A percentile compares a stretch with the other conserved stretches of the same genome.
Conservation (phyloP, 2,113 vertebrate genomes). For the Acrocephalus arundinaceus region DNA sequence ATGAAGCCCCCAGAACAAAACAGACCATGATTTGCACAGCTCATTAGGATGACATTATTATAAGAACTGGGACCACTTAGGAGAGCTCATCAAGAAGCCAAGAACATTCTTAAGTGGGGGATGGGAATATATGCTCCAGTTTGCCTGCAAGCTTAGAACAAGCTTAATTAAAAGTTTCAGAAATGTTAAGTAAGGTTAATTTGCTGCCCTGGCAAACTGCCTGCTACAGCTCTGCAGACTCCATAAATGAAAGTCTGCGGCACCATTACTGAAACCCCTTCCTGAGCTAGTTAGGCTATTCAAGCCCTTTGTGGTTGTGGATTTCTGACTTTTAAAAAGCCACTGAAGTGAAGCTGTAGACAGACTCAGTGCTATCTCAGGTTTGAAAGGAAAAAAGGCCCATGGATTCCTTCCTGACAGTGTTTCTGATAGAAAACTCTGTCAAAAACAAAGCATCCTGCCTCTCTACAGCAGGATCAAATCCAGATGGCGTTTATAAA, state of each 20-base stretch:
- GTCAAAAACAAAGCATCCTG: conserved; percentile 59
- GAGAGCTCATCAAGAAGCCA: conserved; percentile 44
- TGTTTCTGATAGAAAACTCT: background rate
- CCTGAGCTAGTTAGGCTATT: background rate
- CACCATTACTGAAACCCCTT: background rate
- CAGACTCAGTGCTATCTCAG: background rate
- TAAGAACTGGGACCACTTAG: conserved; percentile 42
- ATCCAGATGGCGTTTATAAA: conserved; percentile 59
- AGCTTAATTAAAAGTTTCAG: conserved; percentile 67
- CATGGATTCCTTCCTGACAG: conserved; percentile 10
- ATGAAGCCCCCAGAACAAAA: conserved; percentile 27
- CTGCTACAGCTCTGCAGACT: background rate
- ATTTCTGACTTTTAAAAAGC: conserved; percentile 15
- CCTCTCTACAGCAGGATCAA: conserved; percentile 31
- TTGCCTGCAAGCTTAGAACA: conserved; percentile 42
- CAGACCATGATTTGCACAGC: conserved; percentile 28
- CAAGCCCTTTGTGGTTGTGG: background rate
- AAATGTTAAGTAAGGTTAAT: conserved; percentile 64
- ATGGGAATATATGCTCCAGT: conserved; percentile 17
- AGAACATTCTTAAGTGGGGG: conserved; percentile 20
- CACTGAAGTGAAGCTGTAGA: background rate
- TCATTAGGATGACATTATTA: conserved; percentile 55
- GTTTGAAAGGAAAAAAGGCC: conserved; percentile 37
- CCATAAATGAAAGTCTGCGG: background rate
- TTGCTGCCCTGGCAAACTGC: conserved; percentile 37